phyloP scores from a whole-genome alignment of 1,140 invertebrate genomes.

The Aphidius ervi region DNA sequence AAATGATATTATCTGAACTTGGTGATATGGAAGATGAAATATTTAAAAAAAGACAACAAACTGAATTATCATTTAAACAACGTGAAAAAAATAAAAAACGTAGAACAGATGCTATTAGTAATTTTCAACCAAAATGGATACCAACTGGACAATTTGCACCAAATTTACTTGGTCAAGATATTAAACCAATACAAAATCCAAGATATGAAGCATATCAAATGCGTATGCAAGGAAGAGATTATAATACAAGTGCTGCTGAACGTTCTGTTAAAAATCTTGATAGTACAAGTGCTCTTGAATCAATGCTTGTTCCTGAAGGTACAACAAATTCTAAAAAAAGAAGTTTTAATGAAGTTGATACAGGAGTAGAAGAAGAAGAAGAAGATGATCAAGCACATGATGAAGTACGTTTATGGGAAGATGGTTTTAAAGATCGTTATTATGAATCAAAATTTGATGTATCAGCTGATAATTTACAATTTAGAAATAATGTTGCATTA shows the following conservation, averaged over 20 bases:
- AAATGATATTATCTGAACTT: slow-evolving; percentile 90
- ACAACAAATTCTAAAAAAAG: slow-evolving; percentile 49
- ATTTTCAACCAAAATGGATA: slow-evolving; percentile 65
- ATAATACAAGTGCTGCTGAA: slow-evolving; percentile 32
- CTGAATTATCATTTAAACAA: slow-evolving; percentile 76
- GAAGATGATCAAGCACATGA: slow-evolving; percentile 82
- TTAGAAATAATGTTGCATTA: slow-evolving; percentile 84
- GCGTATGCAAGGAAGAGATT: slow-evolving; percentile 49
- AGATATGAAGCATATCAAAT: slow-evolving; percentile 68
- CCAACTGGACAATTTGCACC: slow-evolving; percentile 73
- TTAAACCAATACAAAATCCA: slow-evolving; percentile 54
- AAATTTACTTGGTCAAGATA: slow-evolving; percentile 47
- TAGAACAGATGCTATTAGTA: slow-evolving; percentile 51
- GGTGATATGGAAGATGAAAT: slow-evolving; percentile 97
- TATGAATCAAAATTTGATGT: slow-evolving; percentile 98
- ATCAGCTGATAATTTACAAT: slow-evolving; percentile 71
- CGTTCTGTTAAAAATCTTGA: slow-evolving; percentile 32
- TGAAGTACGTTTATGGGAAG: slow-evolving; percentile 94
- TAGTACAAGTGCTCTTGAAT: slow-evolving; percentile 42
- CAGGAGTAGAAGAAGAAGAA: slow-evolving; percentile 47
- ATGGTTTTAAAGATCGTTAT: slow-evolving; percentile 97
- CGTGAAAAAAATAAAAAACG: slow-evolving; percentile 70
- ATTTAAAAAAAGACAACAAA: slow-evolving; percentile 86
- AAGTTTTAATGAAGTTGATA: slow-evolving; percentile 24
- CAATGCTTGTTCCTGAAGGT: slow-evolving; percentile 48